Percentiles rank a stretch among this genome's conserved stretches.
phyloP scores from a whole-genome alignment of 2,113 vertebrate species.

The Labrus mixtus region DNA sequence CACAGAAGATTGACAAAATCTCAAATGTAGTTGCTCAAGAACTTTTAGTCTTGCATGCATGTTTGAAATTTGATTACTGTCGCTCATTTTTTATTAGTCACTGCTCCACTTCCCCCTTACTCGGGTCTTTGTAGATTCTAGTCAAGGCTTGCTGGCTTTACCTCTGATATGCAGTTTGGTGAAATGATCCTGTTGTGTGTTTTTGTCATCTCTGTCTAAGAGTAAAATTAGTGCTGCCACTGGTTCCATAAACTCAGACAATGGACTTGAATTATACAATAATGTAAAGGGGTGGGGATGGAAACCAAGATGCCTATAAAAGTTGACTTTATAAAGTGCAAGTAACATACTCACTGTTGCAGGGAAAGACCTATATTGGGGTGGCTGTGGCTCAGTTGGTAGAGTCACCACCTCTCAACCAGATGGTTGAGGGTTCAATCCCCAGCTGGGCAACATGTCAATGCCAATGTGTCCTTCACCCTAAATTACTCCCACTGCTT shows the following conservation, averaged over 20 bases:
- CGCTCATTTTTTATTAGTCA: slow-evolving; percentile 4
- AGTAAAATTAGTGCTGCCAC: slow-evolving; percentile 14
- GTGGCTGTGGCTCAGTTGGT: too few relatives aligned
- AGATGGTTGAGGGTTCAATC: too few relatives aligned
- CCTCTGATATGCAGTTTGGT: background rate
- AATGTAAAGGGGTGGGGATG: slow-evolving; percentile 14
- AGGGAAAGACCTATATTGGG: background rate
- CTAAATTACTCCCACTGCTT: too few relatives aligned
- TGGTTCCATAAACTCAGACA: slow-evolving; percentile 23
- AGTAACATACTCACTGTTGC: background rate
- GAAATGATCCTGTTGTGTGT: background rate
- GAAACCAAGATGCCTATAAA: slow-evolving; percentile 40
- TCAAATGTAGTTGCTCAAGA: background rate
- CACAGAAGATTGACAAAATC: background rate
- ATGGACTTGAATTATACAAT: slow-evolving; percentile 41
- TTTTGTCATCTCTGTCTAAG: background rate
- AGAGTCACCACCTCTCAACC: too few relatives aligned
- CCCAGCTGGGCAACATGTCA: too few relatives aligned
- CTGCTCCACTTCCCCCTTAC: background rate
- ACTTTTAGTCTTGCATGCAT: background rate
- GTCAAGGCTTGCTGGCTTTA: too few relatives aligned
- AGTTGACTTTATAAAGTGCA: slow-evolving; percentile 8
- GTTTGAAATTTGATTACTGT: background rate
- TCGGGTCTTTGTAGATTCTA: too few relatives aligned
- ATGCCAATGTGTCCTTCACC: too few relatives aligned